Conservation (phyloP, 1,140 invertebrate genomes). For the Drosophila azteca region DNA sequence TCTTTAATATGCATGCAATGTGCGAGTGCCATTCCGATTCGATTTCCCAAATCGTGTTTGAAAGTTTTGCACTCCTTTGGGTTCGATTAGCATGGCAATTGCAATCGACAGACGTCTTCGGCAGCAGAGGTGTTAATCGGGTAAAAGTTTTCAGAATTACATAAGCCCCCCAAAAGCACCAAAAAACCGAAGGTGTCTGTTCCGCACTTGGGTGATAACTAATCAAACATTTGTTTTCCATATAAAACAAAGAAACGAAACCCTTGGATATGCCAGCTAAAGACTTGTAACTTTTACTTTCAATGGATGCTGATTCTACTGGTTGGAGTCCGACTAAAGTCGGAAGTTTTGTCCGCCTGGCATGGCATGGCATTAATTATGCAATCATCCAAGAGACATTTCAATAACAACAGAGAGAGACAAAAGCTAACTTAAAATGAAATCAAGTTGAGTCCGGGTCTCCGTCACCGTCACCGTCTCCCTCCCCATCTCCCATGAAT, state of each 20-base stretch:
- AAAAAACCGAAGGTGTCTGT: background rate
- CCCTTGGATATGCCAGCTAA: no score
- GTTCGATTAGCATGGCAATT: slow-evolving; percentile 51
- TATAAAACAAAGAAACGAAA: background rate
- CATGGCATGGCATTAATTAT: slow-evolving; percentile 36
- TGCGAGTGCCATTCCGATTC: background rate
- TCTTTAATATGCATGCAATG: slow-evolving; percentile 52
- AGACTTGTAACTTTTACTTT: slow-evolving; percentile 26
- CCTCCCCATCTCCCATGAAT: slow-evolving; percentile 19
- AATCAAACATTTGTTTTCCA: background rate
- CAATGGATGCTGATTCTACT: background rate
- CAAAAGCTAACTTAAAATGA: slow-evolving; percentile 41
- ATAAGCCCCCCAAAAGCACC: slow-evolving; percentile 25
- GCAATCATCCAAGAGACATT: slow-evolving; percentile 30
- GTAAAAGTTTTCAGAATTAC: slow-evolving; percentile 35
- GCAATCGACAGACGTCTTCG: slow-evolving; percentile 30
- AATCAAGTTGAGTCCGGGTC: slow-evolving; percentile 13
- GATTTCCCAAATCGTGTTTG: slow-evolving; percentile 36
- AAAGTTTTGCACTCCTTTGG: slow-evolving; percentile 49
- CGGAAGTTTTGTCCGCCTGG: slow-evolving; percentile 2
- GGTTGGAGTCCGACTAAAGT: background rate
- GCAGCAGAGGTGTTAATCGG: slow-evolving; percentile 37
- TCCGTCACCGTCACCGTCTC: no score
- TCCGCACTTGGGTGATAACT: slow-evolving; percentile 16
- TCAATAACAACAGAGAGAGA: slow-evolving; percentile 37